Conservation (phyloP, 2,113 vertebrate genomes). For the Mastomys coucha region DNA sequence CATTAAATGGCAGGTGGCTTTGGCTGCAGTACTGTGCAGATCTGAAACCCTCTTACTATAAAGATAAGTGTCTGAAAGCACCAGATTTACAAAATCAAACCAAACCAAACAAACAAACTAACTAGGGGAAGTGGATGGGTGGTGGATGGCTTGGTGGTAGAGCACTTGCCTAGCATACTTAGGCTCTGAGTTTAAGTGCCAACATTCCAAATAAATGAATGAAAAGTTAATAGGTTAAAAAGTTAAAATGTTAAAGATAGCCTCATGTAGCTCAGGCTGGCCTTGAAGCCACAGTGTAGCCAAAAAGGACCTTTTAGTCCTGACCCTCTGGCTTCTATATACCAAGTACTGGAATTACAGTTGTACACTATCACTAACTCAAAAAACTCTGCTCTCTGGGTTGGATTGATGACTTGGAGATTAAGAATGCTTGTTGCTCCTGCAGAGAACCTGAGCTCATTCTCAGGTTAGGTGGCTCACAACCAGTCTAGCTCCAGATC, state of each 20-base stretch:
- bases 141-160: not conserved
- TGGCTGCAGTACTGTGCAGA: not conserved
- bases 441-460: not conserved
- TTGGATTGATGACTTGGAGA: not conserved
- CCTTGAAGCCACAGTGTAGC: not conserved
- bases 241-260: not conserved
- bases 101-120: not conserved
- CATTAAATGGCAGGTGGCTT: not conserved
- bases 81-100: not conserved
- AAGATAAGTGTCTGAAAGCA: not conserved
- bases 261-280: not conserved
- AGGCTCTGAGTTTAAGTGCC: not conserved
- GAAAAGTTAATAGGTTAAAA: not conserved
- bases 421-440: not conserved
- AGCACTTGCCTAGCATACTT: not conserved
- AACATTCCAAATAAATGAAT: not conserved
- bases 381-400: not conserved
- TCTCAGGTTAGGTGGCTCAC: not conserved
- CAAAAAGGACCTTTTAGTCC: not conserved
- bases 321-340: not conserved
- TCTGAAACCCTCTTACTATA: not conserved
- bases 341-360: not conserved
- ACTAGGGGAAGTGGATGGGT: not conserved
- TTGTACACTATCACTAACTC: not conserved
- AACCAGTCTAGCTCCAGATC: not conserved